Base-by-base conservation (phyloP, 1,140 invertebrate species). In the Drosophila funebris region DNA sequence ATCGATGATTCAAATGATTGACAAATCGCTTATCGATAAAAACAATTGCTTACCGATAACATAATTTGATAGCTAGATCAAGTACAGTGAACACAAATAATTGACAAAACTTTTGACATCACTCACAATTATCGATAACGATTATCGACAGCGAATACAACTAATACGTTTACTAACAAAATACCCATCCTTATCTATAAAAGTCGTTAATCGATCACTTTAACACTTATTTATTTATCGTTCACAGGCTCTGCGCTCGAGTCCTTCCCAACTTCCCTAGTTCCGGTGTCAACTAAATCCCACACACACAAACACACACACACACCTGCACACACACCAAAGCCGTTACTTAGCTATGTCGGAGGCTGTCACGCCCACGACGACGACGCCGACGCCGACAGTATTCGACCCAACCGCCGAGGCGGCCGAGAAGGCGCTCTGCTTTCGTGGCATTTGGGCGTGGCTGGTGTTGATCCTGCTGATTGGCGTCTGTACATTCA, bases 401-500 rank as follows among this genome's bases (percentile, higher is more conserved):
- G 80, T 63, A 18, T 79, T 73, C 27, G 82, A 87, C 66, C 80
- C 81, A 39, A 60, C 37, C 31, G 81, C 64, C 43, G 82, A 88
- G 54, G 73, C 76, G 5, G 62, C 53, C 11, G 83, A 89, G 48
- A 90, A 91, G 61, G 75, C 80, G 20, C 64, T 91, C 16, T 91
- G 90, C 48, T 90, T 91, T 48, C 79, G 70, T 4, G 90, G 90
- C 36, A 72, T 90, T 24, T 91, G 89, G 90, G 90, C 90, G 41
- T 91, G 90, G 90, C 20, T 78, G 24, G 76, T 91, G 4, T 63
- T 88, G 0, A 27, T 91, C 4, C 18, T 88, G 3, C 64, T 91
- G 5, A 57, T 78, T 13, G 66, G 8, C 0, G 5, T 80, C 18
- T 67, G 66, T 39, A 53, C 61, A 1, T 39, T 63, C 0, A 13